Evolutionary conservation across 2,113 vertebrate species (phyloP), one percentile per base, ranked within the genome.

Genomic region (Hemibagrus wyckioides): DNA sequence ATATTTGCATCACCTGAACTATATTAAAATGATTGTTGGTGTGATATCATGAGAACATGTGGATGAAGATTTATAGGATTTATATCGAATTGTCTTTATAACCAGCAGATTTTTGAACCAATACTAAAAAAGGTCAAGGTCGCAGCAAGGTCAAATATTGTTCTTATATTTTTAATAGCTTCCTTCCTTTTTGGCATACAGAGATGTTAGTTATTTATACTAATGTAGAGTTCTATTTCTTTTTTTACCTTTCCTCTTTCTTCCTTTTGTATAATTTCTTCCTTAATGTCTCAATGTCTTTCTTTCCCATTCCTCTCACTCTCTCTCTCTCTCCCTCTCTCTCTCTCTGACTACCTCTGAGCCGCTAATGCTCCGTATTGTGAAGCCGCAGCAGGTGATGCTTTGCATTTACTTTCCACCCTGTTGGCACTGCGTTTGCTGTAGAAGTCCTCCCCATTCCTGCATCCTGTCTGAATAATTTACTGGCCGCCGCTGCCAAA

Each of bases 391-490:
- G 83, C 44, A 39, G 39, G 87, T 19, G 25, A 44, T 5, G 56
- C 75, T 86, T 80, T 82, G 56, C 86, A 36, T 82, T 86, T 41
- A 77, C 71, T 67, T 88, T 86, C 86, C 80, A n/a, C 86, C 83
- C 71, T 76, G 86, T 36, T 30, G 73, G 41, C 71, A 36, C 48
- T 76, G 44, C 15, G 71, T 73, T 86, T 85, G 88, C 71, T 15
- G 33, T 36, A 59, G 75, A 69, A 25, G 61, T 81, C 21, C 52
- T 80, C 30, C 23, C 67, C 63, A 33, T 88, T 89, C 80, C 86
- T 81, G 65, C 81, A 80, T 90, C 86, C 85, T 84, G 83, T 83
- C 86, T 91, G 88, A 91, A 91, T 91, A 91, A 91, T 91, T 91
- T 90, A 91, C 89, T 76, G 63, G 87, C 83, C 80, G 25, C 87